These are phyloP conservation scores for Thymallus thymallus DNA, from an alignment of 2,113 vertebrate species.

Conservation along the genomic window DNA sequence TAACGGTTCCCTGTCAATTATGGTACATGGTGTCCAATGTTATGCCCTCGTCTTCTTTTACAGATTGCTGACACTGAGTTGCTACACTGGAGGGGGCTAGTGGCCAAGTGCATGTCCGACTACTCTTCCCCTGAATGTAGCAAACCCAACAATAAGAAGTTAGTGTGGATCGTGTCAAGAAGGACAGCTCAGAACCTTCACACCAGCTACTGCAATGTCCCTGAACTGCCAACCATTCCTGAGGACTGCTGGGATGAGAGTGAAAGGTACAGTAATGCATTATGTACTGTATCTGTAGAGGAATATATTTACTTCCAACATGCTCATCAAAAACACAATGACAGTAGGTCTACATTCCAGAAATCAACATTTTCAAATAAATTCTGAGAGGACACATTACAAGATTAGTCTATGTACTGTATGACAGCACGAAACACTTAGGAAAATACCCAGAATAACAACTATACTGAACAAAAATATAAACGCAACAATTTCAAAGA, in stretches of 20 bases:
- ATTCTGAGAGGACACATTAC: too few relatives aligned
- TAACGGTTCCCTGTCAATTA: constrained; percentile 14
- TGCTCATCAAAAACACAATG: not conserved
- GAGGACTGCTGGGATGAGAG: constrained; percentile 86
- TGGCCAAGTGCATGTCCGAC: constrained; percentile 88
- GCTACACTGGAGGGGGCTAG: constrained; percentile 85
- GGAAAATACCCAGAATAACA: constrained; percentile 9
- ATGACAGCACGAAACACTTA: too few relatives aligned
- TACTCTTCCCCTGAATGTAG: constrained; percentile 94
- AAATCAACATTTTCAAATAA: too few relatives aligned
- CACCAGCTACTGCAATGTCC: constrained; percentile 86
- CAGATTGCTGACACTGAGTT: constrained; percentile 88
- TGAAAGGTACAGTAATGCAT: constrained; percentile 74
- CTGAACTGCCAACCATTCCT: constrained; percentile 91
- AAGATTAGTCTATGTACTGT: too few relatives aligned
- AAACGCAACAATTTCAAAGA: too few relatives aligned
- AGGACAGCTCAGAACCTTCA: constrained; percentile 93
- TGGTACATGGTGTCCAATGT: not conserved
- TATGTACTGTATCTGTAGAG: not conserved
- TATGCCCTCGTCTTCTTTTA: constrained; percentile 29
- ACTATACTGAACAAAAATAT: too few relatives aligned
- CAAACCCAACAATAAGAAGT: constrained; percentile 90
- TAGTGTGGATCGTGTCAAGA: constrained; percentile 94
- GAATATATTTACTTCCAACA: not conserved
- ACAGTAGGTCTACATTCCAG: too few relatives aligned